Evolutionary conservation across 2,888 invertebrate genomes (phyloP).

Genomic region (Abrostola triplasia): DNA sequence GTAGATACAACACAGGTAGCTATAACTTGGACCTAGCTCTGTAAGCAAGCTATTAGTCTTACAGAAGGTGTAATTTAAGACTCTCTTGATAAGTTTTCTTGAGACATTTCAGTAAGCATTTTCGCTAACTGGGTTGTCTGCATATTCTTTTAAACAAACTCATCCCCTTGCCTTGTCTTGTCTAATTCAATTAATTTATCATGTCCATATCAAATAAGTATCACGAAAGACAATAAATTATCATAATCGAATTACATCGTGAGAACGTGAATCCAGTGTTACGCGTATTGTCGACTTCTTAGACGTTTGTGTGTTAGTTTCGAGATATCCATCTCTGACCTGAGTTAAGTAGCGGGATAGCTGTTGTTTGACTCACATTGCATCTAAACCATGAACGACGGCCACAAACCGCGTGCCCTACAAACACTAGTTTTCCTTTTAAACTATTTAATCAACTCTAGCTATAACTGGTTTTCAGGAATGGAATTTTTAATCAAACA

Average conservation of each 20-base stretch:
- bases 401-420: slow-evolving; percentile 62
- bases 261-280: slow-evolving; percentile 46
- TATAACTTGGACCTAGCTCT: too few relatives aligned
- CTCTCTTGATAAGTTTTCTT: too few relatives aligned
- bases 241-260: slow-evolving; percentile 56
- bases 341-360: slow-evolving; percentile 68
- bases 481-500: too few relatives aligned
- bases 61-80: too few relatives aligned
- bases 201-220: slow-evolving; percentile 6
- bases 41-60: too few relatives aligned
- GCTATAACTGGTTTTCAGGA: not conserved
- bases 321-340: slow-evolving; percentile 76
- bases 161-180: not conserved
- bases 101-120: too few relatives aligned
- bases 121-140: too few relatives aligned
- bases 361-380: slow-evolving; percentile 80
- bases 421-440: slow-evolving; percentile 60
- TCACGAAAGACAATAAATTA: slow-evolving; percentile 31
- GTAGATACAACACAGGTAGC: too few relatives aligned
- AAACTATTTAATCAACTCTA: slow-evolving; percentile 3
- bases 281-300: slow-evolving; percentile 33
- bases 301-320: slow-evolving; percentile 45
- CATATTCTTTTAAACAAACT: too few relatives aligned
- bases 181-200: not conserved
- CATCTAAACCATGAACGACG: slow-evolving; percentile 74